A percentile compares a stretch with the other conserved stretches of the same genome.
Evolutionary conservation across 2,113 vertebrate species (phyloP).

Genomic region (Esox niger): DNA sequence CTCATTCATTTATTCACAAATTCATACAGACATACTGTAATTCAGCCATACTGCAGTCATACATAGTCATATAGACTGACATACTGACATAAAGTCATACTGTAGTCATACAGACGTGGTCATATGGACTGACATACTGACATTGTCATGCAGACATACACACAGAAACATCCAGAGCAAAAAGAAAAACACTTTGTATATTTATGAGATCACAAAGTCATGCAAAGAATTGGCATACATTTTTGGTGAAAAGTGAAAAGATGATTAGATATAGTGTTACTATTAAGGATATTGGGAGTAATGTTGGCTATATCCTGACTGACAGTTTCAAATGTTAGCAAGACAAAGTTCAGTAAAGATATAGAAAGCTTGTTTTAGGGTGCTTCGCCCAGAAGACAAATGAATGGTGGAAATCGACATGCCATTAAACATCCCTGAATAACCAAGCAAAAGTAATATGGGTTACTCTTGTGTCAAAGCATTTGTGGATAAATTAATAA

Average conservation of each 20-base stretch:
- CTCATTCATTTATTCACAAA: not conserved
- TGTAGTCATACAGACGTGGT: not conserved
- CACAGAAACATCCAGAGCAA: constrained; percentile 14
- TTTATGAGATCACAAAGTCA: constrained; percentile 11
- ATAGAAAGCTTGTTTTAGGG: not conserved
- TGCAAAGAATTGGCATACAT: not conserved
- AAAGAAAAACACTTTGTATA: constrained; percentile 4
- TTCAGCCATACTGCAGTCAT: too few relatives aligned
- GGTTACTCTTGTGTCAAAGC: not conserved
- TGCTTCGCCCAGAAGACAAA: not conserved
- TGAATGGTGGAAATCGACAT: not conserved
- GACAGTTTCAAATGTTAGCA: not conserved
- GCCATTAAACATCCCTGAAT: not conserved
- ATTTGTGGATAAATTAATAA: not conserved
- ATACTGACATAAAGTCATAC: too few relatives aligned
- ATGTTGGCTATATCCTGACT: not conserved
- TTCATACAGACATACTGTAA: constrained; percentile 9
- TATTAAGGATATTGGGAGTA: not conserved
- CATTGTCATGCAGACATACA: not conserved
- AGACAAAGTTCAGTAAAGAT: not conserved
- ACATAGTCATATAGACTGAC: constrained; percentile 1
- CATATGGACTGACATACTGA: too few relatives aligned
- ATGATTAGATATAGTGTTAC: constrained; percentile 1
- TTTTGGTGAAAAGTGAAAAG: constrained; percentile 8
- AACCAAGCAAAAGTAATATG: not conserved